phyloP scores from a whole-genome alignment of 2,113 vertebrate species.

The Eretmodus cyanostictus region DNA sequence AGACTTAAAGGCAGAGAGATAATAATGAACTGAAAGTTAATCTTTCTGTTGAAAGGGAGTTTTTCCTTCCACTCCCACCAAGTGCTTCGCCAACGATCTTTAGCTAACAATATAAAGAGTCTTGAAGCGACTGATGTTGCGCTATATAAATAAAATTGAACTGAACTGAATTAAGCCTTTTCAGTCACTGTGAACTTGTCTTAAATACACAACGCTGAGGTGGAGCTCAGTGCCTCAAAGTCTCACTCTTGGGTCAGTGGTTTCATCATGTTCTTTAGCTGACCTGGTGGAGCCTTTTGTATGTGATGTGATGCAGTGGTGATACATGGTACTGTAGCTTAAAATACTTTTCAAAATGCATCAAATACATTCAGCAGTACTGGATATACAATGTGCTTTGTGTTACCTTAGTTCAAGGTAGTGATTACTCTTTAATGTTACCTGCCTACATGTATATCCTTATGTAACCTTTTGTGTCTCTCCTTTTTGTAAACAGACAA shows the following conservation, averaged over 20 bases:
- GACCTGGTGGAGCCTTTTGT: background rate
- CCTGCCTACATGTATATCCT: background rate
- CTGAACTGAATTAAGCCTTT: background rate
- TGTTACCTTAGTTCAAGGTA: background rate
- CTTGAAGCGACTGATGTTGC: background rate
- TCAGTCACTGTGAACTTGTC: background rate
- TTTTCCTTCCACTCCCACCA: background rate
- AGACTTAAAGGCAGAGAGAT: background rate
- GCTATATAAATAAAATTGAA: background rate
- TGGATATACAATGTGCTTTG: background rate
- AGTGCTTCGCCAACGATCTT: background rate
- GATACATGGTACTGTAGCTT: background rate
- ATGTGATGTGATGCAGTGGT: background rate
- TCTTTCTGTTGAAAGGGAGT: background rate
- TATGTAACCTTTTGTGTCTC: background rate
- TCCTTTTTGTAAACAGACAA: background rate
- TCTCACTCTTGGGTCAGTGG: background rate
- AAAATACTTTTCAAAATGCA: background rate
- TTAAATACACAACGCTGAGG: background rate
- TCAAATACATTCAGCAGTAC: background rate
- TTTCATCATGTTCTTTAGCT: background rate
- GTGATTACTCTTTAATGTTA: background rate
- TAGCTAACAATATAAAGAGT: background rate
- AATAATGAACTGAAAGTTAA: background rate
- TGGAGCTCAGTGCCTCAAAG: background rate